Evolutionary conservation across 2,888 invertebrate species (phyloP), one percentile per base, ranked within the genome.

Genomic region (Sphinx pinastri): DNA sequence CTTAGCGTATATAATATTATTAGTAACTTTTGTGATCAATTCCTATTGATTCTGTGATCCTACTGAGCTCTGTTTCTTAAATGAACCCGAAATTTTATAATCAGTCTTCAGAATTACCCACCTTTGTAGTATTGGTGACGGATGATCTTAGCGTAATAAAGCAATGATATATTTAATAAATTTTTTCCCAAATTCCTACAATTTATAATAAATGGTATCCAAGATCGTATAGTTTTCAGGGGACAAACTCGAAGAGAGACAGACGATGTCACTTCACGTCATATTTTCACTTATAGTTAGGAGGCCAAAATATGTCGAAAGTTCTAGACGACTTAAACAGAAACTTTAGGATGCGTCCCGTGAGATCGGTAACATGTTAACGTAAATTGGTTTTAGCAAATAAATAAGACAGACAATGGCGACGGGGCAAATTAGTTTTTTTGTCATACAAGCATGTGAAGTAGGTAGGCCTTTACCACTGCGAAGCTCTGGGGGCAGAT

Each of bases 291-390:
- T 2, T 25, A 25, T 58, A 31, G 31, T 38, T 31, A 13, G 14
- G 6, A 58, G 58, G 58, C 13, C 31, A 58, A 31, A 47, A 47
- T 47, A 31, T 14, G 14, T 47, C 60, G 45, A 60, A 60, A 45
- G 45, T 45, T 47, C 60, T 47, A 60, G 60, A 47, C 45, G n/a
- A n/a, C 59, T 12, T 57, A n/a, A n/a, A 16, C 10, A 60, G 45
- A 60, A 60, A 60, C 47, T 60, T 60, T n/a, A 4, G 16, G 16
- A 47, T n/a, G 45, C n/a, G 10, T 5, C 60, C n/a, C 60, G n/a
- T 5, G 38, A 45, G 60, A 60, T n/a, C 11, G n/a, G 45, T 45
- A 60, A 60, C n/a, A 16, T 60, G 60, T 47, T 60, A 47, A 60
- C 16, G 45, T 45, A 47, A 60, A 60, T 60, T 60, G 45, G 60